These are phyloP conservation scores for Hypercompe scribonia DNA, from an alignment of 2,888 invertebrate species.

Conservation along the genomic window DNA sequence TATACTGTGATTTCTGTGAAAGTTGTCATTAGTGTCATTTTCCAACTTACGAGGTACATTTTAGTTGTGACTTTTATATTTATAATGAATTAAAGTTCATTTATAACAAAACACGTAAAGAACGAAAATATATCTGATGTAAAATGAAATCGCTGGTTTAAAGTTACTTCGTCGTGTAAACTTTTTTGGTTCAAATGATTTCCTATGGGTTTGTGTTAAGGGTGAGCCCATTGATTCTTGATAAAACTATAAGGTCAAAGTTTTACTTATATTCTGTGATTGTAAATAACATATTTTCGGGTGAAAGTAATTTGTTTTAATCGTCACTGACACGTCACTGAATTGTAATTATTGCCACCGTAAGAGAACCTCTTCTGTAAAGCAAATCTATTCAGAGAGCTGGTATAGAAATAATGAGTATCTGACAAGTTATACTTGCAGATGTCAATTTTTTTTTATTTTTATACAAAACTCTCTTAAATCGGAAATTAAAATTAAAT, in stretches of 20 bases:
- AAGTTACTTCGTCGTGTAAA: too few relatives aligned
- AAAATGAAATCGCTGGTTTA: too few relatives aligned
- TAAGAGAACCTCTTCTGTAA: neutral
- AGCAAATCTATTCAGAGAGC: neutral
- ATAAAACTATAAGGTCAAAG: neutral
- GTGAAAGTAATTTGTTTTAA: too few relatives aligned
- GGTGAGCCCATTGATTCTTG: neutral
- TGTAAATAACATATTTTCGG: too few relatives aligned
- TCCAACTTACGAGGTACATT: too few relatives aligned
- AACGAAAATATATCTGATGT: too few relatives aligned
- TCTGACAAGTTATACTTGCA: neutral
- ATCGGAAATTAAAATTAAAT: constrained; percentile 3
- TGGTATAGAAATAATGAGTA: neutral
- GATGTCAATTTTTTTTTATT: neutral
- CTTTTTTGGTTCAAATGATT: neutral
- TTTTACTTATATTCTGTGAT: neutral
- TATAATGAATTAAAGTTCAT: too few relatives aligned
- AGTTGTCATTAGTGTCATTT: too few relatives aligned
- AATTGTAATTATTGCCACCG: neutral
- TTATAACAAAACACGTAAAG: too few relatives aligned
- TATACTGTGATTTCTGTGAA: too few relatives aligned
- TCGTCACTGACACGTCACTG: too few relatives aligned
- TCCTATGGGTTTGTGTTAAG: neutral
- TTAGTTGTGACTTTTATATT: too few relatives aligned
- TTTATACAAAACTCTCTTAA: neutral